phyloP scores from a whole-genome alignment of 2,797 vertebrate species.

The Harpagifer antarcticus region DNA sequence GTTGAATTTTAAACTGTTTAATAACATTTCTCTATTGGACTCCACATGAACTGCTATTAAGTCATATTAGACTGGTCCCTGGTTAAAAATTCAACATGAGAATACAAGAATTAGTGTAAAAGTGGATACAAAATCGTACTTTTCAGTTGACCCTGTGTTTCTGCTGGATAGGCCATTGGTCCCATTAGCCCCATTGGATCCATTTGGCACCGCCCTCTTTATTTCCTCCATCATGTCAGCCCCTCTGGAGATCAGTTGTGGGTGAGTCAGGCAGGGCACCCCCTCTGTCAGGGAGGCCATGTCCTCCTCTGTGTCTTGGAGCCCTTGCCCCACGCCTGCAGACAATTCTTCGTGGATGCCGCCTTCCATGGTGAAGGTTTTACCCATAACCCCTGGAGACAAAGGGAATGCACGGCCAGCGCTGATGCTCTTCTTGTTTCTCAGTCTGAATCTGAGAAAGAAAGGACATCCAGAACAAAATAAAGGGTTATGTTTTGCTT shows the following conservation, averaged over 20 bases:
- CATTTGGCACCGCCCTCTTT: conserved; percentile 87
- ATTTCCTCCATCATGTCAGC: conserved; percentile 87
- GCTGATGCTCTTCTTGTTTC: conserved; percentile 94
- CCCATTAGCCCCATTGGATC: conserved; percentile 81
- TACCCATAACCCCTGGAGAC: conserved; percentile 81
- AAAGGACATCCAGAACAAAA: not conserved
- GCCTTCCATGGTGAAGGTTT: conserved; percentile 86
- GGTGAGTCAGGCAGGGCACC: conserved; percentile 82
- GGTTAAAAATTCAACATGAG: not conserved
- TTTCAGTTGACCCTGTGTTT: conserved; percentile 69
- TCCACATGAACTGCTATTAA: not conserved
- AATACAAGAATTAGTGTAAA: not conserved
- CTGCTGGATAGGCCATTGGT: conserved; percentile 81
- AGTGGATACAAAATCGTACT: conserved; percentile 65
- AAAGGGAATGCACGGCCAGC: conserved; percentile 89
- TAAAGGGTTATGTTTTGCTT: not conserved
- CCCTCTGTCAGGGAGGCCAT: conserved; percentile 71
- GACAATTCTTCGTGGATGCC: conserved; percentile 68
- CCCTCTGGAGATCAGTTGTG: conserved; percentile 91
- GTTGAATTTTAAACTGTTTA: not conserved
- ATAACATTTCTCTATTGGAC: not conserved
- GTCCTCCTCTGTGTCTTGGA: conserved; percentile 84
- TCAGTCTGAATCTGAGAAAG: conserved; percentile 89
- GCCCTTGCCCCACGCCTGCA: conserved; percentile 76
- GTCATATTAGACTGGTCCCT: not conserved